Conservation (phyloP, 1,140 invertebrate species). For the Drosophila tani region DNA sequence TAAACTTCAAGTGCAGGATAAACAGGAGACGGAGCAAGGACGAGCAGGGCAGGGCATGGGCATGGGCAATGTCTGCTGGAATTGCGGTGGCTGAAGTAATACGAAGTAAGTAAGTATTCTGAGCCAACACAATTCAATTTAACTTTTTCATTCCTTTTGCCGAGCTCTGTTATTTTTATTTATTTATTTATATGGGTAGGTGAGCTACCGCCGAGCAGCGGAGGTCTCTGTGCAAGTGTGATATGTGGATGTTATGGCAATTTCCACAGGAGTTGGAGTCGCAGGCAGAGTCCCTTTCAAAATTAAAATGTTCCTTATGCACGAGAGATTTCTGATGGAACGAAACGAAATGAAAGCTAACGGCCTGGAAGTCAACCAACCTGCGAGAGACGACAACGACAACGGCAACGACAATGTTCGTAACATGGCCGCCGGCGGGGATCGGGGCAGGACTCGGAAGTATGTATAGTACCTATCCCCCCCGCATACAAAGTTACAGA, state of each 20-base stretch:
- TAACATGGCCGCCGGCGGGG: too few species aligned
- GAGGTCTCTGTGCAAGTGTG: conserved; percentile 46
- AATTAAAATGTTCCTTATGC: conserved; percentile 81
- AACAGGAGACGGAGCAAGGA: conserved; percentile 14
- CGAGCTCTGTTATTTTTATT: conserved; percentile 71
- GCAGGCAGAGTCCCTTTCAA: conserved; percentile 53
- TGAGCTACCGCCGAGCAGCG: conserved; percentile 11
- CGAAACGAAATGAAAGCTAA: conserved; percentile 73
- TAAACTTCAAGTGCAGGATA: conserved; percentile 67
- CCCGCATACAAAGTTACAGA: background rate
- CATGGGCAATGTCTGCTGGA: conserved; percentile 29
- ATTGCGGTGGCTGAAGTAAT: conserved; percentile 38
- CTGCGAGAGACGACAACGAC: conserved; percentile 43
- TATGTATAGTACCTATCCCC: background rate
- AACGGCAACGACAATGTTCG: conserved; percentile 32
- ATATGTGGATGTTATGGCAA: conserved; percentile 73
- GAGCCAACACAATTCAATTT: conserved; percentile 79
- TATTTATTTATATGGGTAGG: conserved; percentile 47
- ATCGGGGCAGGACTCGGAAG: background rate
- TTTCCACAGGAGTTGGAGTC: conserved; percentile 48
- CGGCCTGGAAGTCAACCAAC: conserved; percentile 74
- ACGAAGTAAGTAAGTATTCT: conserved; percentile 62
- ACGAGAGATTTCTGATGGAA: conserved; percentile 79
- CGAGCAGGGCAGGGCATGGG: too few species aligned
- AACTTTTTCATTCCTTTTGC: conserved; percentile 77